Percentiles rank a stretch among this genome's conserved stretches.
These are phyloP conservation scores for Pollenia labialis DNA, from an alignment of 2,888 invertebrate species.

Conservation along the genomic window DNA sequence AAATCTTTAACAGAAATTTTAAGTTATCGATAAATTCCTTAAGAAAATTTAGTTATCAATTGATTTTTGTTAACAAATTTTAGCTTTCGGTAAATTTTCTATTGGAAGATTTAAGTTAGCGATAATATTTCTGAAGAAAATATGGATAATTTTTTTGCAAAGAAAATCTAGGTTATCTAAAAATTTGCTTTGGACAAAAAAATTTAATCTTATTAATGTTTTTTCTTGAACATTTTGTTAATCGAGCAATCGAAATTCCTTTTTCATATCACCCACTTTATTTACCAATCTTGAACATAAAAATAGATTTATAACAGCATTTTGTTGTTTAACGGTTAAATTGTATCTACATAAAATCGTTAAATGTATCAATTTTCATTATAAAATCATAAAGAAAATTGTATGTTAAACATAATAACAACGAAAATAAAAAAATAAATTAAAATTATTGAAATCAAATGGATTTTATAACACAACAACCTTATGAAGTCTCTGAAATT, in stretches of 20 bases:
- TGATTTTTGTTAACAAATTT: too few relatives aligned
- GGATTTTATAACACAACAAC: conserved; percentile 35
- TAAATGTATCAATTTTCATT: conserved; percentile 27
- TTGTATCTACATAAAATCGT: conserved; percentile 4
- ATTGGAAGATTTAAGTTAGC: too few relatives aligned
- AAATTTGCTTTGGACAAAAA: too few relatives aligned
- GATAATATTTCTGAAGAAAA: too few relatives aligned
- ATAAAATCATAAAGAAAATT: conserved; percentile 4
- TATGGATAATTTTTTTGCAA: too few relatives aligned
- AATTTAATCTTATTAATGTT: background rate
- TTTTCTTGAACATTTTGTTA: background rate
- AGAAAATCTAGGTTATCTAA: too few relatives aligned
- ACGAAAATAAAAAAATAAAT: conserved; percentile 15
- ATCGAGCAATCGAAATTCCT: background rate
- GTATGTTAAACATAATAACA: too few relatives aligned
- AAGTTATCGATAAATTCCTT: too few relatives aligned
- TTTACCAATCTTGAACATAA: background rate
- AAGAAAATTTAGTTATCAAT: too few relatives aligned
- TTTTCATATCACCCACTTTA: conserved; percentile 41
- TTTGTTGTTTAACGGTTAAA: conserved; percentile 39
- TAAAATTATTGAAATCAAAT: background rate
- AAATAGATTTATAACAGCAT: conserved; percentile 20
- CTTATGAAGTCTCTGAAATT: conserved; percentile 12
- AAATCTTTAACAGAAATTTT: too few relatives aligned
- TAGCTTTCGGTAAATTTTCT: too few relatives aligned